Conservation (phyloP, 2,888 invertebrate genomes). For the Cyrtodaria siliqua region DNA sequence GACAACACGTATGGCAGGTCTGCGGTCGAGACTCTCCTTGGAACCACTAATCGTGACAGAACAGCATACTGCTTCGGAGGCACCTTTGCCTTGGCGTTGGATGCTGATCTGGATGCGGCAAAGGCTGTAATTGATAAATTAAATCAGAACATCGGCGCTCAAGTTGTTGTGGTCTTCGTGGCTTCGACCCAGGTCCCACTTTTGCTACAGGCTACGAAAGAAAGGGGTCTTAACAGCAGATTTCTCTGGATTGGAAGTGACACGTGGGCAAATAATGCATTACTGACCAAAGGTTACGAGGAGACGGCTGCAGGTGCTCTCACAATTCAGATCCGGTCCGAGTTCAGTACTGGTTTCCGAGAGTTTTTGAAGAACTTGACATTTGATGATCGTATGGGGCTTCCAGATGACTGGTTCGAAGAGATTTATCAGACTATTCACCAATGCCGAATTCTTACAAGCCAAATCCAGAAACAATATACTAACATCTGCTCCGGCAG, state of each 20-base stretch:
- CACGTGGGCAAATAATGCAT: constrained; percentile 76
- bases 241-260: constrained; percentile 84
- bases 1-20: constrained; percentile 79
- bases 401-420: constrained; percentile 86
- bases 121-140: constrained; percentile 71
- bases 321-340: constrained; percentile 77
- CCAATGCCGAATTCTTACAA: constrained; percentile 82
- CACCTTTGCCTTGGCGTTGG: constrained; percentile 70
- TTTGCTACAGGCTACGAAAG: constrained; percentile 82
- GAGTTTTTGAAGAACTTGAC: constrained; percentile 80
- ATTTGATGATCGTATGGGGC: constrained; percentile 79
- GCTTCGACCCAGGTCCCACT: constrained; percentile 77
- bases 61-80: constrained; percentile 76
- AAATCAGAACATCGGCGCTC: constrained; percentile 75
- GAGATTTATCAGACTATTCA: constrained; percentile 85
- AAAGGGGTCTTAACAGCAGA: constrained; percentile 74
- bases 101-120: constrained; percentile 71
- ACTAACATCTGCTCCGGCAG: constrained; percentile 77
- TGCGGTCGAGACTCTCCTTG: constrained; percentile 79
- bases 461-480: constrained; percentile 74
- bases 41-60: constrained; percentile 58
- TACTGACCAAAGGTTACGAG: constrained; percentile 74
- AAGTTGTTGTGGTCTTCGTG: constrained; percentile 84
- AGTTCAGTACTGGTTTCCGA: constrained; percentile 79
- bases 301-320: constrained; percentile 81